Conservation (phyloP, 2,888 invertebrate species). For the Idaea aversata region DNA sequence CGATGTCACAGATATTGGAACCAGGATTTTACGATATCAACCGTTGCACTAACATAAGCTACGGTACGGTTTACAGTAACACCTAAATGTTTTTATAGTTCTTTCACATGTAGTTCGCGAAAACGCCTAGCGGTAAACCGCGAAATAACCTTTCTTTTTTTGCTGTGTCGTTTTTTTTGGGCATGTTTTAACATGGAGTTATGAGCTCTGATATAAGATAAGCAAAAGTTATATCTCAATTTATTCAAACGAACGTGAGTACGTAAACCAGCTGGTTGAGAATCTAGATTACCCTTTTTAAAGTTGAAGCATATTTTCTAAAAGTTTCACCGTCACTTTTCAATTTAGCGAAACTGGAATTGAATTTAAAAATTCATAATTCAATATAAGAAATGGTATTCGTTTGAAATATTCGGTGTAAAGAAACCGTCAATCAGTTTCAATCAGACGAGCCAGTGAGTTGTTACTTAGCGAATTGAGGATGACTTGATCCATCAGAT, state of each 20-base stretch:
- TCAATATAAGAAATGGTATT: constrained; percentile 13
- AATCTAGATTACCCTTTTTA: background rate
- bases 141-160: background rate
- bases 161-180: background rate
- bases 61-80: background rate
- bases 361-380: background rate
- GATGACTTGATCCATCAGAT: constrained; percentile 45
- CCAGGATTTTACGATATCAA: constrained; percentile 10
- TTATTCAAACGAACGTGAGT: background rate
- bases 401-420: constrained; percentile 23
- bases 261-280: background rate
- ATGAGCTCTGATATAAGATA: background rate
- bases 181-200: background rate
- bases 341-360: background rate
- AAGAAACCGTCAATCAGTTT: constrained; percentile 45
- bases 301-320: background rate
- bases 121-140: constrained; percentile 1
- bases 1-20: constrained; percentile 33
- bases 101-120: constrained; percentile 1
- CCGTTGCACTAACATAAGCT: background rate
- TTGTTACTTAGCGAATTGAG: constrained; percentile 53
- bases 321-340: background rate
- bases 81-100: constrained; percentile 1
- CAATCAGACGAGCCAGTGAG: constrained; percentile 47
- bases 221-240: background rate